A percentile compares a stretch with the other conserved stretches of the same genome.
phyloP scores from a whole-genome alignment of 2,797 vertebrate species.

The Cygnus olor region DNA sequence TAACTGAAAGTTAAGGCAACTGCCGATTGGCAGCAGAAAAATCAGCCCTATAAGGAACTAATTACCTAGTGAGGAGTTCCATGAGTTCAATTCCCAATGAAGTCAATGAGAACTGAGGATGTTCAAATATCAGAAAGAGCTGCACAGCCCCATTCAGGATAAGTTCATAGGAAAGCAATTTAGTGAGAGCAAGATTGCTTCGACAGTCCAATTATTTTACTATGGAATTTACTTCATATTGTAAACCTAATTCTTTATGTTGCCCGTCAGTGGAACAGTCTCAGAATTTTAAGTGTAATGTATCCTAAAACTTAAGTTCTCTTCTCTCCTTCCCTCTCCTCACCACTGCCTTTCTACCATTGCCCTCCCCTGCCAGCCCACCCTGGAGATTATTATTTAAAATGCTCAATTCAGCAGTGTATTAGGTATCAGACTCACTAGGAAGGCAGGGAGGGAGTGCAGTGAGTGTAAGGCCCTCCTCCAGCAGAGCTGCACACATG shows the following conservation, averaged over 20 bases:
- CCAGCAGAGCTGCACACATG: neutral
- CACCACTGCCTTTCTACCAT: neutral
- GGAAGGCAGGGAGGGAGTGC: neutral
- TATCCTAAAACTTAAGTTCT: slow-evolving; percentile 24
- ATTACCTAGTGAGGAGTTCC: slow-evolving; percentile 14
- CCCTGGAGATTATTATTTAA: neutral
- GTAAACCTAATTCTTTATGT: slow-evolving; percentile 70
- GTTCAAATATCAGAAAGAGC: neutral
- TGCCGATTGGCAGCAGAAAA: slow-evolving; percentile 9
- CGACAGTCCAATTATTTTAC: slow-evolving; percentile 72
- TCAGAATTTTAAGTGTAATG: slow-evolving; percentile 60
- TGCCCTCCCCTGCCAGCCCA: neutral
- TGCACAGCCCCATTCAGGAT: slow-evolving; percentile 7
- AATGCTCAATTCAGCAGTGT: neutral
- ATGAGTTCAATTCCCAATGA: neutral
- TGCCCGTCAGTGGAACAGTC: neutral
- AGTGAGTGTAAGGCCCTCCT: fast-evolving
- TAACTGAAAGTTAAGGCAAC: neutral
- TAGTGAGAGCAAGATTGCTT: slow-evolving; percentile 72
- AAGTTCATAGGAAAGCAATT: slow-evolving; percentile 69
- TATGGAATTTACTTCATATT: slow-evolving; percentile 55
- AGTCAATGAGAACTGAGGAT: neutral
- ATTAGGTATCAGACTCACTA: neutral
- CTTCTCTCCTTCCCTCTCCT: neutral
- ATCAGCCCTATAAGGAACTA: slow-evolving; percentile 15